These are phyloP conservation scores for Phylloscopus trochiloides DNA, from an alignment of 2,113 vertebrate species.

Conservation along the genomic window DNA sequence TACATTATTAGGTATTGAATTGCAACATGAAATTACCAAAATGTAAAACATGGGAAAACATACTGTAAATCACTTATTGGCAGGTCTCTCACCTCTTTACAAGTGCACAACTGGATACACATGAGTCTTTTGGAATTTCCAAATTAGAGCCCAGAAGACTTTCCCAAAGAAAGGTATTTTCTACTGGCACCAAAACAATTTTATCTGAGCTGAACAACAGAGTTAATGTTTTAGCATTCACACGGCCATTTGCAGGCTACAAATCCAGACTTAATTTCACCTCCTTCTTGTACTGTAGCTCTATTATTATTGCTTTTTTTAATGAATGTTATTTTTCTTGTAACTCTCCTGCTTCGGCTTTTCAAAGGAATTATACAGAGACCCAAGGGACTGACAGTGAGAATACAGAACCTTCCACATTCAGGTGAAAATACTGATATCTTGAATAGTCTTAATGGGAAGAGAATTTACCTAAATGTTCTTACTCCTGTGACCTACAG, in stretches of 20 bases:
- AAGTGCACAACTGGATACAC: constrained; percentile 41
- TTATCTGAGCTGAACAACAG: constrained; percentile 65
- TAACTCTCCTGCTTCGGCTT: constrained; percentile 8
- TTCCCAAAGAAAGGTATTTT: constrained; percentile 62
- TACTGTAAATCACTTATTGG: constrained; percentile 74
- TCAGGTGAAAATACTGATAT: neutral
- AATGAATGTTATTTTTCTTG: constrained; percentile 33
- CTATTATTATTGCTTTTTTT: constrained; percentile 25
- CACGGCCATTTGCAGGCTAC: neutral
- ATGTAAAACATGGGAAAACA: constrained; percentile 73
- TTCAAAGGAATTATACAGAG: constrained; percentile 5
- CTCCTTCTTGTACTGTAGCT: constrained; percentile 19
- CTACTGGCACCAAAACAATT: constrained; percentile 49
- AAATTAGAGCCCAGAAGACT: constrained; percentile 61
- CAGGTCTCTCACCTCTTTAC: constrained; percentile 66
- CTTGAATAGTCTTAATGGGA: neutral
- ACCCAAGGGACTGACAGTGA: neutral
- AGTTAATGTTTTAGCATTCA: constrained; percentile 56
- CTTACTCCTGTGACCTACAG: neutral
- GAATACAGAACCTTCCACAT: constrained; percentile 16
- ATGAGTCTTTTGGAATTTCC: constrained; percentile 65
- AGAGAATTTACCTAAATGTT: neutral
- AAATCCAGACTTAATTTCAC: constrained; percentile 46
- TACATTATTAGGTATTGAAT: constrained; percentile 65
- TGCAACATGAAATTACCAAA: constrained; percentile 69